Base-by-base conservation (phyloP, 1,140 invertebrate species). In the Pantala flavescens region DNA sequence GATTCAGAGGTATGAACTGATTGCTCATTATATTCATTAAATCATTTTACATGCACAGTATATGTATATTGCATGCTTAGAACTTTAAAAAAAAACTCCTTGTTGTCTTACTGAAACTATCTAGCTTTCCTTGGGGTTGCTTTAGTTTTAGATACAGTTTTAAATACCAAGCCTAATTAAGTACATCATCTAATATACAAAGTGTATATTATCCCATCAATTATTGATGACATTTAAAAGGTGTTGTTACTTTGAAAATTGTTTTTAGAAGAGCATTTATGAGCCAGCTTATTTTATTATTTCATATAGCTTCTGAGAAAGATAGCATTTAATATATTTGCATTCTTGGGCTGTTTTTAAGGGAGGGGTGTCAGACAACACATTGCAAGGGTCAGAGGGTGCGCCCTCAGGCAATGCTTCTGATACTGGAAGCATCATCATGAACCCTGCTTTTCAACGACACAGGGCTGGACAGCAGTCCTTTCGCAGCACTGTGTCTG, bases 401-500 rank as follows among this genome's bases (percentile, higher is more conserved):
- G 74, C 28, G 2, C 49, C 49, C 49, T 63, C 49, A 63, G 49
- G 49, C 49, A 63, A 63, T 63, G 49, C 49, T 23, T 73, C 89
- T 79, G 90, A 91, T 79, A 88, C 90, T 79, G 91, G 91, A 78
- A 92, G 90, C 80, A 91, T 93, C 82, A 91, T 91, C 77, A 92
- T 91, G 77, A 93, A 93, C 84, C 90, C 91, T 76, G 88, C 89
- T 75, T 89, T 87, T 79, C 79, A 82, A 73, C 78, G 81, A 74
- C 74, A 77, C 79, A 79, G 83, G 76, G 80, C 81, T 81, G 81
- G 80, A 78, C 85, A 86, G 79, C 82, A 83, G 82, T 91, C 91
- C 71, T 90, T 93, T 84, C 88, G 94, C 78, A 94, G 93, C 77
- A 93, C 95, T 73, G 90, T 96, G 76, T 97, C 95, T 77, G 96